Percentiles rank a stretch among this genome's conserved stretches.
These are phyloP conservation scores for Caenorhabditis sinica DNA, from an alignment of 2,888 invertebrate genomes.

Conservation along the genomic window DNA sequence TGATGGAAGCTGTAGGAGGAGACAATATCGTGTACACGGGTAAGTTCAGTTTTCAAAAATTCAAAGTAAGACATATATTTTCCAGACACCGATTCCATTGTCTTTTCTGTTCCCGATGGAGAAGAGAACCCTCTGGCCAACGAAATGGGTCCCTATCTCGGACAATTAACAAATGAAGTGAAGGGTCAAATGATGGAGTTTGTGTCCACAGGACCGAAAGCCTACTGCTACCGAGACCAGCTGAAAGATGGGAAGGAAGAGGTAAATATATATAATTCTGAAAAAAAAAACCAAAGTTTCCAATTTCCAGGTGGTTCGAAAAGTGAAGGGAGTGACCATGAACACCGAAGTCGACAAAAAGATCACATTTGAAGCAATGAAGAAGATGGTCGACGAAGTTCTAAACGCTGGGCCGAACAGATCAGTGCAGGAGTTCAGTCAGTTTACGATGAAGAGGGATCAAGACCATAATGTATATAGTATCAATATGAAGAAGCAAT, in stretches of 20 bases:
- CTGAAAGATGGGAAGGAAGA: background rate
- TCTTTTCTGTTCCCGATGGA: background rate
- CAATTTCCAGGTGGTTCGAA: background rate
- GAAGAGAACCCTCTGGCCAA: background rate
- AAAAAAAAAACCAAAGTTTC: too few species aligned
- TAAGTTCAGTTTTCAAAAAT: background rate
- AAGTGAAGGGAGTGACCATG: background rate
- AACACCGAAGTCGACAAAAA: constrained; percentile 1
- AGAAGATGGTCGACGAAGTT: background rate
- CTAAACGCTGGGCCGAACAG: too few species aligned
- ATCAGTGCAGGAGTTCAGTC: background rate
- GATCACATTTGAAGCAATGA: background rate
- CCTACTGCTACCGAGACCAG: background rate
- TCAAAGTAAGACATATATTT: background rate
- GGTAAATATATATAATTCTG: too few species aligned
- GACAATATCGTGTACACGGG: background rate
- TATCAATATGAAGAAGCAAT: background rate
- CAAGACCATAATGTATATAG: background rate
- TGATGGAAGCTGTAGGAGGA: background rate
- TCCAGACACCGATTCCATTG: constrained; percentile 10
- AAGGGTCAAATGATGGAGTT: background rate
- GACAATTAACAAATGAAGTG: background rate
- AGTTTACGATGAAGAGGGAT: background rate
- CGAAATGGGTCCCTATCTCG: too few species aligned
- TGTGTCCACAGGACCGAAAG: background rate